These are phyloP conservation scores for Trigoniulus corallinus DNA, from an alignment of 1,140 invertebrate species.

Conservation along the genomic window DNA sequence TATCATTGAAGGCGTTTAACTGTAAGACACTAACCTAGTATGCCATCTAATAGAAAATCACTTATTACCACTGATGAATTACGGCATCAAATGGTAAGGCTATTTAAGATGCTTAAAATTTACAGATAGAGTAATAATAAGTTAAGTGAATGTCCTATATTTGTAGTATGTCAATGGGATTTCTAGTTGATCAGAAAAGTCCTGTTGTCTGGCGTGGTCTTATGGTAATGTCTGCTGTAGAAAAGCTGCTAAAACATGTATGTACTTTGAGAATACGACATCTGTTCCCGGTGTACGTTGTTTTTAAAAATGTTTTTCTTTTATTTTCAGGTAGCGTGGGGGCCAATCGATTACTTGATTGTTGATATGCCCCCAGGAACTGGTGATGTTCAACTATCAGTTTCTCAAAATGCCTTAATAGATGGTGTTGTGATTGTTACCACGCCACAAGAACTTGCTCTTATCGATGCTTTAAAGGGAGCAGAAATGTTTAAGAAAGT, in stretches of 20 bases:
- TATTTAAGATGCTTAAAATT: neutral
- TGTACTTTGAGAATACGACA: neutral
- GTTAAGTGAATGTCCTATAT: constrained; percentile 6
- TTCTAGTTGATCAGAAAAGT: constrained; percentile 55
- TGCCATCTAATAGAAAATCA: constrained; percentile 38
- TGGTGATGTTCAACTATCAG: constrained; percentile 72
- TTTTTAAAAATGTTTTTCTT: constrained; percentile 10
- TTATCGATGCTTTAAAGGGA: constrained; percentile 61
- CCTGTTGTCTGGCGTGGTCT: constrained; percentile 77
- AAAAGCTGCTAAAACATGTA: constrained; percentile 64
- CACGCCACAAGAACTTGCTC: constrained; percentile 65
- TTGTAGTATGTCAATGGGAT: constrained; percentile 76
- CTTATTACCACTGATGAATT: constrained; percentile 73
- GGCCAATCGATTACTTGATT: constrained; percentile 57
- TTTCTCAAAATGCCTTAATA: constrained; percentile 71
- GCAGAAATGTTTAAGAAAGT: constrained; percentile 63
- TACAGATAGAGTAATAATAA: neutral
- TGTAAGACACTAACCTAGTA: no score
- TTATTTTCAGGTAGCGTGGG: constrained; percentile 36
- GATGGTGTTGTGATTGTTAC: constrained; percentile 60
- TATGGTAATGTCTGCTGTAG: constrained; percentile 87
- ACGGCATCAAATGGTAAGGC: constrained; percentile 72
- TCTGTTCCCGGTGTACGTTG: neutral
- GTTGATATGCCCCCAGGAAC: constrained; percentile 84
- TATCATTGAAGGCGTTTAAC: no score